phyloP scores from a whole-genome alignment of 2,113 vertebrate genomes.

The Sterna hirundo region DNA sequence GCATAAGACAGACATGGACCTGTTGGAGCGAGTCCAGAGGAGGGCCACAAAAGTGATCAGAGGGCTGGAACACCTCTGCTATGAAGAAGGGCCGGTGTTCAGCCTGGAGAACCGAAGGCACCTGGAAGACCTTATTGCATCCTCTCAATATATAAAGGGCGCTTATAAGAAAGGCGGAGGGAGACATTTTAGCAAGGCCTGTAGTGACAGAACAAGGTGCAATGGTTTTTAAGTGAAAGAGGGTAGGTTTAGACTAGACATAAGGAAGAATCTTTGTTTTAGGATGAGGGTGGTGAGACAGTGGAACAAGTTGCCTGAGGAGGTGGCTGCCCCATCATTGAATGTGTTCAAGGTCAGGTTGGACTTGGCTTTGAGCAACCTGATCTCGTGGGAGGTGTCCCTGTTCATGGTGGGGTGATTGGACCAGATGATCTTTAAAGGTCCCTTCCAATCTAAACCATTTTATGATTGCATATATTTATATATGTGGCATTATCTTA shows the following conservation, averaged over 20 bases:
- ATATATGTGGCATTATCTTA: not conserved
- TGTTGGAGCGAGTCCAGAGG: not conserved
- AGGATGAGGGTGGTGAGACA: not conserved
- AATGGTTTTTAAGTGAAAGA: not conserved
- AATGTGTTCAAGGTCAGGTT: not conserved
- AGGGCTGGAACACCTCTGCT: not conserved
- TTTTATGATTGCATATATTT: not conserved
- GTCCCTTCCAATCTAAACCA: not conserved
- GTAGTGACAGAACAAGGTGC: not conserved
- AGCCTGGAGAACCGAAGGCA: not conserved
- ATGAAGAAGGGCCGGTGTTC: not conserved
- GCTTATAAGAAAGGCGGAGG: not conserved
- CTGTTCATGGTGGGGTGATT: accelerated
- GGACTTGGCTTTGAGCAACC: accelerated
- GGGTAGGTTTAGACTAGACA: not conserved
- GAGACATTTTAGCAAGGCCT: not conserved
- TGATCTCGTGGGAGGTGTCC: accelerated
- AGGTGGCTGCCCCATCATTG: not conserved
- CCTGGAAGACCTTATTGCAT: not conserved
- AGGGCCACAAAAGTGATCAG: not conserved
- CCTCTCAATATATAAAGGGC: not conserved
- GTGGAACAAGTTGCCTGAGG: not conserved
- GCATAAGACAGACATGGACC: not conserved
- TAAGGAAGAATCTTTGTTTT: not conserved
- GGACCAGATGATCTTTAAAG: not conserved